Evolutionary conservation across 2,113 vertebrate species (phyloP), one percentile per base, ranked within the genome.

Genomic region (Alaudala cheleensis): DNA sequence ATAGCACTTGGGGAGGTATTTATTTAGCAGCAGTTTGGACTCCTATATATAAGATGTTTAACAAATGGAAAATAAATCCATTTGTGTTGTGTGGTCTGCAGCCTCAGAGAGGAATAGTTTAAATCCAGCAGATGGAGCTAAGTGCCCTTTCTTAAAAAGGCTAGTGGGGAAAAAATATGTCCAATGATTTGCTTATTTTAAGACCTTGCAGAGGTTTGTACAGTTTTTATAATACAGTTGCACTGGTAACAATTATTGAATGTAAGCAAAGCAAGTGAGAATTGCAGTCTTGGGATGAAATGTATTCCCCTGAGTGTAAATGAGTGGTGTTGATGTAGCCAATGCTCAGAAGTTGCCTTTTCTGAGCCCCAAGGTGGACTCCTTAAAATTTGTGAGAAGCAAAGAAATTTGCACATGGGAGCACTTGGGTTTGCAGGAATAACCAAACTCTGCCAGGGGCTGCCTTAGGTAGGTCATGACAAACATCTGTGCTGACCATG

Each of bases 41-140:
- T 57, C 10, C 61, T 85, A 23, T 72, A 22, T 53, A 3, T 24
- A 31, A 37, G 44, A 49, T 58, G 15, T 79, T 53, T 79, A 79
- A 77, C 12, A 64, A 77, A n/a, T 45, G 15, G 21, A 57, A 86
- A 70, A 76, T 18, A 53, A 69, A 73, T 80, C 37, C 14, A 6
- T 72, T 42, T 86, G 9, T 58, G 3, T 42, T 62, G 29, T 77
- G 64, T 39, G 15, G 61, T 67, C n/a, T 23, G 60, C 34, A 65
- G 34, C 26, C 18, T 76, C 9, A 19, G 31, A 53, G n/a, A 28
- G 34, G 57, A 69, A 19, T 33, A 11, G 42, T 62, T 16, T 51
- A 50, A 58, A 39, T 56, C 78, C 10, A 93, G 87, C 58, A 96
- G 90, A 29, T 91, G 91, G 91, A 81, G 89, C 90, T 65, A 28